Conservation (phyloP, 2,113 vertebrate genomes). For the Sinocyclocheilus rhinocerous region DNA sequence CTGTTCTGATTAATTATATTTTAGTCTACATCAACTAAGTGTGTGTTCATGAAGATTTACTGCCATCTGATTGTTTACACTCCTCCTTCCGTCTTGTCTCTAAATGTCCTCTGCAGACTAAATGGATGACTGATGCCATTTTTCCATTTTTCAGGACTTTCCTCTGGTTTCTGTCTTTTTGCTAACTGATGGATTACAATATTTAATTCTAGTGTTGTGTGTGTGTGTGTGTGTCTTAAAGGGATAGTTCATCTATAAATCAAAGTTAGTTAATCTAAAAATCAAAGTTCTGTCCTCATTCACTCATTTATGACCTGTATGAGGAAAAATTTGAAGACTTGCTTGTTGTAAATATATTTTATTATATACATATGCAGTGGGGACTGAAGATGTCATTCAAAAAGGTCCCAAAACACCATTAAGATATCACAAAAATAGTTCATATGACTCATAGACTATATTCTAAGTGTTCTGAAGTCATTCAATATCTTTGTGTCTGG, state of each 20-base stretch:
- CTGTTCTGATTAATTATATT: not conserved
- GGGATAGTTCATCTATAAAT: not conserved
- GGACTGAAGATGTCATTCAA: not conserved
- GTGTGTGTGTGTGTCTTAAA: not conserved
- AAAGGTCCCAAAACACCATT: not conserved
- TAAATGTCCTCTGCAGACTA: conserved; percentile 60
- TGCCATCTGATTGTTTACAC: conserved; percentile 60
- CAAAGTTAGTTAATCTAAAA: not conserved
- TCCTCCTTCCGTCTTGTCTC: conserved; percentile 58
- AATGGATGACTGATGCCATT: conserved; percentile 65
- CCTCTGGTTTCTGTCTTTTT: conserved; percentile 62
- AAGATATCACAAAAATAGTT: not conserved
- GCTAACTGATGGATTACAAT: conserved; percentile 66
- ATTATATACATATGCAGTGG: not conserved
- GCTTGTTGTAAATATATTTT: no score
- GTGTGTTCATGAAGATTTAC: conserved; percentile 18
- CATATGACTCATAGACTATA: not conserved
- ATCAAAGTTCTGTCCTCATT: not conserved
- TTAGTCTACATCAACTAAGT: not conserved
- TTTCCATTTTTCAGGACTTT: conserved; percentile 63
- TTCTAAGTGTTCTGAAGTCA: not conserved
- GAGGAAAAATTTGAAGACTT: not conserved
- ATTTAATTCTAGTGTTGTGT: conserved; percentile 48
- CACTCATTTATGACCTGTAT: not conserved
- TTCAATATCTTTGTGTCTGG: not conserved